Evolutionary conservation across 2,797 vertebrate genomes (phyloP), one percentile per base, ranked within the genome.

Genomic region (Rhinatrema bivittatum): DNA sequence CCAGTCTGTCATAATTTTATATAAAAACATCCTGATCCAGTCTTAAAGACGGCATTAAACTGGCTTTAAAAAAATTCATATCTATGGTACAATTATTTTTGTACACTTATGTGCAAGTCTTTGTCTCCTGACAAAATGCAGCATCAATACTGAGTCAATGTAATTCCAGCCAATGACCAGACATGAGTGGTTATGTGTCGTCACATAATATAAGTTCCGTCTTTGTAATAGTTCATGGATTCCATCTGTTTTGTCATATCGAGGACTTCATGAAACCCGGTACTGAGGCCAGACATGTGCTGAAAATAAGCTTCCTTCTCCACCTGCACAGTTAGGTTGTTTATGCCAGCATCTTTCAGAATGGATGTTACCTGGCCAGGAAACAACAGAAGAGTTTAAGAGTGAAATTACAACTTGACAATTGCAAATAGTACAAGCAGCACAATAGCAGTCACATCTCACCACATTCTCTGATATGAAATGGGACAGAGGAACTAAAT

Each of bases 221-320:
- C 95, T 60, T 90, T 91, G 39, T 90, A 87, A 62, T 88, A 88
- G 60, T 93, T 95, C 67, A 96, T 87, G 32, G 88, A 85, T 65
- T 97, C 93, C 82, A 97, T 89, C 56, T 97, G 93, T 51, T 93
- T 89, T 10, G 93, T 97, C 90, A 97, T 92, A 3, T 88, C 87
- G 49, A 99, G 83, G 46, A 98, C 86, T 48, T 97, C 93, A 7
- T 96, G 90, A 68, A 98, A 98, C 28, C 92, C 93, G 2, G 91
- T 89, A 73, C 93, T 96, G 12, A 99, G 90, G 40, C 95, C 94
- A 0, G 94, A 97, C 94, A 98, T 97, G 62, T 98, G 93, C 63
- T 97, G 94, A 72, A 99, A 99, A 65, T 96, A 99, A 2, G 93
- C 89, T 46, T 97, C 95, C 65, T 99, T 99, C 74, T 99, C 95